A percentile compares a stretch with the other conserved stretches of the same genome.
Conservation (phyloP, 2,797 vertebrate species). For the Microctenopoma steveboyesi region DNA sequence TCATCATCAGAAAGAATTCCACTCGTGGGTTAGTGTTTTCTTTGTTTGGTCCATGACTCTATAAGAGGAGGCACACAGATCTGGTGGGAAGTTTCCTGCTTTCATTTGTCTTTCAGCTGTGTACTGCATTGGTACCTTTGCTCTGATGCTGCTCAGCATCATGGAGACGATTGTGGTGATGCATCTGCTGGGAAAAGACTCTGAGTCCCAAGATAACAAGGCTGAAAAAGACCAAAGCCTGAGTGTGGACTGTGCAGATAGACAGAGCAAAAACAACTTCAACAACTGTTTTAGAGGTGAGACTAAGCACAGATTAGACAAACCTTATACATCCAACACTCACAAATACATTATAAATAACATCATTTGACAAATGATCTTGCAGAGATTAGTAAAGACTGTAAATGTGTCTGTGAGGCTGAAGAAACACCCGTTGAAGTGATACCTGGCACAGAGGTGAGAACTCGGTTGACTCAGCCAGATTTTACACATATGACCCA, state of each 20-base stretch:
- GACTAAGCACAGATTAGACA: not conserved
- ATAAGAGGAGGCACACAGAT: no score
- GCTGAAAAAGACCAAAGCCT: not conserved
- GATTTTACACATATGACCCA: no score
- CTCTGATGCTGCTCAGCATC: slow-evolving; percentile 81
- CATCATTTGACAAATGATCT: not conserved
- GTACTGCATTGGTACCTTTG: slow-evolving; percentile 84
- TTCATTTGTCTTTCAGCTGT: slow-evolving; percentile 63
- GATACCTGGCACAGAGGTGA: not conserved
- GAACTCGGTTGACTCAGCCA: no score
- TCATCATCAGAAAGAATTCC: slow-evolving; percentile 80
- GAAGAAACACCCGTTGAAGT: not conserved
- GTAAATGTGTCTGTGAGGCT: not conserved
- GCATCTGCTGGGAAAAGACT: slow-evolving; percentile 76
- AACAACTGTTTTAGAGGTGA: slow-evolving; percentile 7
- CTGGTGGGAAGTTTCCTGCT: no score
- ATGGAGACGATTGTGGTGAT: slow-evolving; percentile 82
- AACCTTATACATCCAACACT: no score
- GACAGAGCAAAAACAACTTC: not conserved
- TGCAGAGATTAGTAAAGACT: slow-evolving; percentile 28
- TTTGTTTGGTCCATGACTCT: not conserved
- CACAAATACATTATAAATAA: no score
- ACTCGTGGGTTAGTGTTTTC: slow-evolving; percentile 76
- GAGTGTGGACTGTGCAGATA: not conserved
- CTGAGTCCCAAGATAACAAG: not conserved